Evolutionary conservation across 2,888 invertebrate species (phyloP).

Genomic region (Lasioglossum malachurum): DNA sequence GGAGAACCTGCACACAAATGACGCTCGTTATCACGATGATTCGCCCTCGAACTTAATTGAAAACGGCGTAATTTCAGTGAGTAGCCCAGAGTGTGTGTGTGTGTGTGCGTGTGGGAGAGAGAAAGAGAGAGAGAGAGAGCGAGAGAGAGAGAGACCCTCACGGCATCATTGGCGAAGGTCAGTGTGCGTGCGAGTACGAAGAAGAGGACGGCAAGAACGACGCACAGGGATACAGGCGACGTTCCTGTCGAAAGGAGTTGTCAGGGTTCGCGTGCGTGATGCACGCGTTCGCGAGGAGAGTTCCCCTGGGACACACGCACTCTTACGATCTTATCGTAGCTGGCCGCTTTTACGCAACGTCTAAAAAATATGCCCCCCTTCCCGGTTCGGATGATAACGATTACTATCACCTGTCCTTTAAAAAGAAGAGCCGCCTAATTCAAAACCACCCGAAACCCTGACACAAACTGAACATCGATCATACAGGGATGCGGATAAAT

Average conservation of each 20-base stretch:
- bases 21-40: constrained; percentile 74
- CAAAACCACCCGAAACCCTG: neutral
- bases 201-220: neutral
- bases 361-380: neutral
- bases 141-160: constrained; percentile 7
- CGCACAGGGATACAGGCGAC: neutral
- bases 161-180: constrained; percentile 67
- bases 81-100: constrained; percentile 59
- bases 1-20: constrained; percentile 51
- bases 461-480: neutral
- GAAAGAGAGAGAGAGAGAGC: neutral
- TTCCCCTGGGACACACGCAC: neutral
- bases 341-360: constrained; percentile 13
- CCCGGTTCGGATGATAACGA: neutral
- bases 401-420: neutral
- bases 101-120: neutral
- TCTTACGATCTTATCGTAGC: constrained; percentile 19
- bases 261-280: constrained; percentile 37
- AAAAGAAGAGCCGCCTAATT: neutral
- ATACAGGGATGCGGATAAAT: neutral
- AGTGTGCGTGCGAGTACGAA: constrained; percentile 60
- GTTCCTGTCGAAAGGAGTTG: neutral
- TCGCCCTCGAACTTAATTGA: constrained; percentile 79
- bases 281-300: constrained; percentile 33
- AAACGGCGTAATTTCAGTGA: constrained; percentile 79